phyloP scores from a whole-genome alignment of 2,113 vertebrate species.

The Thalassoma bifasciatum region DNA sequence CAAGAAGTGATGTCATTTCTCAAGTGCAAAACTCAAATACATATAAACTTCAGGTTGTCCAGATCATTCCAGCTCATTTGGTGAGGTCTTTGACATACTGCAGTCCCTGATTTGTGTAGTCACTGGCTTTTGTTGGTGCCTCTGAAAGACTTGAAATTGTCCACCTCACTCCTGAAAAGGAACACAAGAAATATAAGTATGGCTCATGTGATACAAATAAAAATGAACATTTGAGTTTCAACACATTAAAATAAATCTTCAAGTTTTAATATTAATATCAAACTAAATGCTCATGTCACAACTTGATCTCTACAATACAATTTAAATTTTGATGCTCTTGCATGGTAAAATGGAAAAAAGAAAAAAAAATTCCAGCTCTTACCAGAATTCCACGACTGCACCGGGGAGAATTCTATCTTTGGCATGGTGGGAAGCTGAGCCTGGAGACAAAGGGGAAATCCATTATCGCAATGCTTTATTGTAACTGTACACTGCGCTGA shows the following conservation, averaged over 20 bases:
- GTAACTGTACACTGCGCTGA: background rate
- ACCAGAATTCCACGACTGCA: slow-evolving; percentile 93
- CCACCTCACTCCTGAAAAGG: slow-evolving; percentile 86
- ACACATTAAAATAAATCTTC: background rate
- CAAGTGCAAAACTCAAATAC: slow-evolving; percentile 68
- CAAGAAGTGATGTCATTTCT: slow-evolving; percentile 38
- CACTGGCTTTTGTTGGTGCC: slow-evolving; percentile 85
- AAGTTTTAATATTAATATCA: too few relatives aligned
- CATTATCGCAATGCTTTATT: background rate
- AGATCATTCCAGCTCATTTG: slow-evolving; percentile 80
- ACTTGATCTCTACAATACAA: background rate
- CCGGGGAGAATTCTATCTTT: slow-evolving; percentile 86
- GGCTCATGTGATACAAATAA: too few relatives aligned
- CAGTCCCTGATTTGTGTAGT: slow-evolving; percentile 86
- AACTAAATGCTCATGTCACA: background rate
- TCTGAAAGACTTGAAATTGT: slow-evolving; percentile 87
- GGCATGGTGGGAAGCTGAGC: slow-evolving; percentile 88
- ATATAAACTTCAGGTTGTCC: slow-evolving; percentile 27
- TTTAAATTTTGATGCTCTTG: background rate
- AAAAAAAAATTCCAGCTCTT: slow-evolving; percentile 53
- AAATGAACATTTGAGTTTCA: too few relatives aligned
- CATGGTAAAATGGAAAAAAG: background rate
- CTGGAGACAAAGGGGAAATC: slow-evolving; percentile 21
- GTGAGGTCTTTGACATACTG: slow-evolving; percentile 87
- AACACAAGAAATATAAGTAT: background rate